Base-by-base conservation (phyloP, 2,797 vertebrate genomes). In the Nothura maculosa region DNA sequence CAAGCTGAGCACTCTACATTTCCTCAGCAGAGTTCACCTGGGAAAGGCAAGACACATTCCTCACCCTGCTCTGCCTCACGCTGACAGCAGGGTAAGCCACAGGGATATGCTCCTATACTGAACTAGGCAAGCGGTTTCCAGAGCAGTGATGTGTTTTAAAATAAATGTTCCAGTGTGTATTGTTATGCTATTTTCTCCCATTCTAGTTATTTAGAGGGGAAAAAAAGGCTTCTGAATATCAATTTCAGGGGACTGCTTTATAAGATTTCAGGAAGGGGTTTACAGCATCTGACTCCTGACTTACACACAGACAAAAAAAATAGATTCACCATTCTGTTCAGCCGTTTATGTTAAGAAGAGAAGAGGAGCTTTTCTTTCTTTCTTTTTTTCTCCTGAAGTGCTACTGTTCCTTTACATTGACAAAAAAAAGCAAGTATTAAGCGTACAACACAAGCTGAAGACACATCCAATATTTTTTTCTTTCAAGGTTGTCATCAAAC, bases 121-220 rank as follows among this genome's bases (percentile, higher is more conserved):
- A 88, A 82, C 77, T 74, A 92, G 67, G 89, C 89, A 87, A 95
- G 77, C 70, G 48, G 28, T 61, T 95, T 95, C 84, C 82, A 92
- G 92, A 92, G 64, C 77, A 74, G 87, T 89, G 95, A 89, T 95
- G 94, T 95, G 9, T 68, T 96, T 92, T 86, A 72, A 93, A 93
- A 95, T 93, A 91, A 96, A 95, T 91, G 92, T 94, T 96, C 82
- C 82, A 92, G 58, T 70, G 67, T 68, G 74, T 88, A 89, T 61
- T 74, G 45, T 94, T 94, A 86, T 92, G 34, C 16, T 87, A 77
- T 93, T 91, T 93, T 88, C 67, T 57, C 21, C 3, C 84, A 27
- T 42, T 81, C 48, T 74, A 34, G 21, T 68, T 52, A 64, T 86
- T 94, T 88, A 81, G n/a, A n/a, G n/a, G n/a, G n/a, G n/a, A 28